Conservation (phyloP, 2,888 invertebrate genomes). For the Brenthis daphne region DNA sequence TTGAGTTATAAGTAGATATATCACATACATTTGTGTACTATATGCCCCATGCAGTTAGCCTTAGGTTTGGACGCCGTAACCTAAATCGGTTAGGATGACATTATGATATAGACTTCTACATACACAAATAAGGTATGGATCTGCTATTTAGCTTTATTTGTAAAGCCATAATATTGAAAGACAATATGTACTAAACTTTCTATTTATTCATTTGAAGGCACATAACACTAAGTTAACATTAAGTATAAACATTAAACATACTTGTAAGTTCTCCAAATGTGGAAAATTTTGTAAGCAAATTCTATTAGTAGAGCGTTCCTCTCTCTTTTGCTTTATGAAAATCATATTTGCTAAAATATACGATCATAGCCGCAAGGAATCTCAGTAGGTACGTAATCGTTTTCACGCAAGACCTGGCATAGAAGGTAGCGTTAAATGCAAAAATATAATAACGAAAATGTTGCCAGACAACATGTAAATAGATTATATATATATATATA, state of each 20-base stretch:
- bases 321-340: constrained; percentile 11
- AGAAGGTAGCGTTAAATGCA: constrained; percentile 23
- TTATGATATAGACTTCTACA: no score
- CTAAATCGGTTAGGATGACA: no score
- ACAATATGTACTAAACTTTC: no score
- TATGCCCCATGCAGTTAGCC: no score
- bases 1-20: no score
- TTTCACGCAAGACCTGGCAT: constrained; percentile 21
- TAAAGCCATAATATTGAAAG: no score
- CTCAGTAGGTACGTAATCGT: constrained; percentile 14
- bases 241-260: background rate
- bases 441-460: constrained; percentile 18
- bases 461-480: background rate
- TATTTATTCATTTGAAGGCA: no score
- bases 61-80: no score
- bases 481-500: no score
- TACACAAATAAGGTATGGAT: no score
- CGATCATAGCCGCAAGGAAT: constrained; percentile 7
- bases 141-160: no score
- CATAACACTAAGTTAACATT: background rate
- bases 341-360: constrained; percentile 8
- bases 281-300: background rate
- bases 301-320: background rate
- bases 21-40: no score
- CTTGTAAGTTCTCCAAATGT: background rate